Conservation (phyloP, 2,113 vertebrate species). For the Stictonetta naevosa region DNA sequence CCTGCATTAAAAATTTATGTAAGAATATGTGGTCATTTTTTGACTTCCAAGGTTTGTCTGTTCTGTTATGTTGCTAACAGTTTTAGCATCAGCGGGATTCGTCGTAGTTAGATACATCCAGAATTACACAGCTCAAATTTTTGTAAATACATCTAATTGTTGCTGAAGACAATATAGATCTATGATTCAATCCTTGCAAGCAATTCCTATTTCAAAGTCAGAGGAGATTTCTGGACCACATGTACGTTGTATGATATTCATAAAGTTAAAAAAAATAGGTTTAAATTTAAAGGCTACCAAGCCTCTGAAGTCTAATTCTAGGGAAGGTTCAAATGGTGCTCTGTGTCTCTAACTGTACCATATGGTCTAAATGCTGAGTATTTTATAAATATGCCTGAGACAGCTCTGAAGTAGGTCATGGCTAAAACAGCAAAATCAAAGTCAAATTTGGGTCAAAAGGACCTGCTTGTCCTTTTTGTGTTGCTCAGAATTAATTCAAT, state of each 20-base stretch:
- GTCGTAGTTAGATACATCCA: background rate
- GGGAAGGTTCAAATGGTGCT: background rate
- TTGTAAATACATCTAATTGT: background rate
- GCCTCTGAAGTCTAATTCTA: conserved; percentile 17
- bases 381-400: conserved; percentile 43
- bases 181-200: background rate
- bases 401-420: conserved; percentile 58
- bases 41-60: background rate
- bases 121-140: background rate
- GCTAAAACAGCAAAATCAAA: conserved; percentile 43
- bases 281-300: conserved; percentile 14
- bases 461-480: background rate
- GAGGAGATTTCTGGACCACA: background rate
- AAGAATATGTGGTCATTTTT: background rate
- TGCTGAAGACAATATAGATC: background rate
- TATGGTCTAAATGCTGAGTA: conserved; percentile 46
- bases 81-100: background rate
- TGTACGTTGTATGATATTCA: background rate
- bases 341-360: conserved; percentile 38
- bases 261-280: background rate
- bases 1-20: background rate
- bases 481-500: conserved; percentile 19
- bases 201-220: background rate
- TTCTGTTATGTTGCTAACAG: background rate
- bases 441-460: conserved; percentile 41